These are phyloP conservation scores for Lasiurus borealis DNA, from an alignment of 2,113 vertebrate species.

Conservation along the genomic window DNA sequence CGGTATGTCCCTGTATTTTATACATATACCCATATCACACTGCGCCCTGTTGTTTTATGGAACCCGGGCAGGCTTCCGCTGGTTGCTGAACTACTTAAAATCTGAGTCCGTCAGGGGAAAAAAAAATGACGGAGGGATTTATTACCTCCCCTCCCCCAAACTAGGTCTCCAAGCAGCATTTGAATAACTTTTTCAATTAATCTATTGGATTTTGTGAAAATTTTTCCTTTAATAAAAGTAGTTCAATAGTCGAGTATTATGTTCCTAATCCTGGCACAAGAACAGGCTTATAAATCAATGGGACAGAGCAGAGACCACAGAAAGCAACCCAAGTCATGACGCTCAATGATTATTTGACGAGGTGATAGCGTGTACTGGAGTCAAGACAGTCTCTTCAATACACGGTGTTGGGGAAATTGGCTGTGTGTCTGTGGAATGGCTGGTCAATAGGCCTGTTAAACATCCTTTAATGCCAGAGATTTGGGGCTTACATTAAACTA, in stretches of 20 bases:
- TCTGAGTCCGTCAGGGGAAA: neutral
- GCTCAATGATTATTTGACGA: too few relatives aligned
- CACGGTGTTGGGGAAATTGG: neutral
- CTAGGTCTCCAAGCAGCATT: neutral
- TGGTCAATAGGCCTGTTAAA: neutral
- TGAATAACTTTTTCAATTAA: slow-evolving; percentile 71
- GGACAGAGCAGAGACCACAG: too few relatives aligned
- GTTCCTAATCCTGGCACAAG: neutral
- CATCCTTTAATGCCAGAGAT: neutral
- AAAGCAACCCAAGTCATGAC: too few relatives aligned
- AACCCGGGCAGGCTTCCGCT: neutral
- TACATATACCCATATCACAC: neutral
- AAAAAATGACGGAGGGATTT: neutral
- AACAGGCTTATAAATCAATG: too few relatives aligned
- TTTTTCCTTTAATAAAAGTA: slow-evolving; percentile 28
- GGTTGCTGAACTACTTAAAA: neutral
- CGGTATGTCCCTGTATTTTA: neutral
- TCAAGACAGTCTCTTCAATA: too few relatives aligned
- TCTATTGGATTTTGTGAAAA: slow-evolving; percentile 8
- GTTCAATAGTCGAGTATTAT: slow-evolving; percentile 66
- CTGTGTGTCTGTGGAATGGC: neutral
- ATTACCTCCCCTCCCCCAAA: neutral
- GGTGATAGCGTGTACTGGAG: too few relatives aligned
- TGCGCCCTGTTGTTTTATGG: neutral
- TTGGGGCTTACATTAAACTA: neutral